Conservation (phyloP, 2,113 vertebrate species). For the Australoheros scitulus region DNA sequence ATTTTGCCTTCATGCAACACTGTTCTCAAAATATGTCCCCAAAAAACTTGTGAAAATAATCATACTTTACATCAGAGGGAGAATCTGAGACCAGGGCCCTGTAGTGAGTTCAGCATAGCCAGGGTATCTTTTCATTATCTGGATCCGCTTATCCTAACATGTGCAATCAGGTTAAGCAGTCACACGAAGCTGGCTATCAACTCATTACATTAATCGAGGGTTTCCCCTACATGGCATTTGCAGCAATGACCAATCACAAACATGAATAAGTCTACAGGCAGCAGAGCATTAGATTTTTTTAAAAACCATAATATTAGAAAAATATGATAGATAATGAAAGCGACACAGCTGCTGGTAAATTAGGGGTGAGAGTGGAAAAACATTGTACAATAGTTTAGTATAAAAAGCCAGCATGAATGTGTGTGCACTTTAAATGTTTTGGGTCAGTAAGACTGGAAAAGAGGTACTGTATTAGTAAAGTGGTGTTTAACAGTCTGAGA, state of each 20-base stretch:
- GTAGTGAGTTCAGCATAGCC: not conserved
- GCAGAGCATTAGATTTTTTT: not conserved
- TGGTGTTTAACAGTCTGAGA: too few relatives aligned
- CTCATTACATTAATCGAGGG: not conserved
- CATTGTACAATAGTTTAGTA: not conserved
- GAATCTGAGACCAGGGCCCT: not conserved
- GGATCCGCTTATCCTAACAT: not conserved
- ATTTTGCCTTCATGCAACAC: not conserved
- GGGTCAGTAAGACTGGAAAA: not conserved
- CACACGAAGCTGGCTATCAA: not conserved
- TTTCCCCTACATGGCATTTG: not conserved
- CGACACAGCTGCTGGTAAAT: not conserved
- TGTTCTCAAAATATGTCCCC: not conserved
- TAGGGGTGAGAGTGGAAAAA: not conserved
- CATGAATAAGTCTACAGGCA: not conserved
- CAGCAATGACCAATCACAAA: not conserved
- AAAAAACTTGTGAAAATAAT: not conserved
- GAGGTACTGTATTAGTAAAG: not conserved
- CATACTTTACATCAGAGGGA: not conserved
- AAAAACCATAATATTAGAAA: not conserved
- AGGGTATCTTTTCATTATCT: not conserved
- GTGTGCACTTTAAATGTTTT: not conserved
- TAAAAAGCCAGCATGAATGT: not conserved
- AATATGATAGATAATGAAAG: not conserved
- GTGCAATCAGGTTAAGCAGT: not conserved